phyloP scores from a whole-genome alignment of 2,888 invertebrate species.

The Drosophila pseudotakahashii region DNA sequence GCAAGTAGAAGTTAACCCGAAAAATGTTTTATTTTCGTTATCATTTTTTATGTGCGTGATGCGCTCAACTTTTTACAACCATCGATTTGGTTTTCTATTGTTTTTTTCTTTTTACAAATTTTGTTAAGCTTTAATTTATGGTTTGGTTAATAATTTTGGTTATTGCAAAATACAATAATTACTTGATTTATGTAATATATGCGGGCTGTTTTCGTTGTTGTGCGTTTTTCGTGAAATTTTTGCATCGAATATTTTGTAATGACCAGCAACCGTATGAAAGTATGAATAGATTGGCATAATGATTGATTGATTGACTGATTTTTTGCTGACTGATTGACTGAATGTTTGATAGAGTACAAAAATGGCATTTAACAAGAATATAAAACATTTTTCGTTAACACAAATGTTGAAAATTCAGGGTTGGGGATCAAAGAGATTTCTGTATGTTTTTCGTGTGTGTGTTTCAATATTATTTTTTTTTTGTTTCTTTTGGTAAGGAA shows the following conservation, averaged over 20 bases:
- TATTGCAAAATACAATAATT: constrained; percentile 83
- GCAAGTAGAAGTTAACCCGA: constrained; percentile 77
- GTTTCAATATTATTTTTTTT: background rate
- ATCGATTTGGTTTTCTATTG: too few relatives aligned
- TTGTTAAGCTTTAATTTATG: constrained; percentile 58
- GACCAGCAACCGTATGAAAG: constrained; percentile 47
- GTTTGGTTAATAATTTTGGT: constrained; percentile 80
- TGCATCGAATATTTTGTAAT: constrained; percentile 57
- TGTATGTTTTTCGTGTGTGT: constrained; percentile 18
- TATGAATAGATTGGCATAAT: constrained; percentile 53
- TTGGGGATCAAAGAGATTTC: constrained; percentile 15
- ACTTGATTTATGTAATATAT: constrained; percentile 46
- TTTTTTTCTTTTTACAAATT: constrained; percentile 9
- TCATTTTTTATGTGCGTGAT: constrained; percentile 35
- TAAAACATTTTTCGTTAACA: constrained; percentile 84
- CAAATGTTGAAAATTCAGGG: constrained; percentile 63
- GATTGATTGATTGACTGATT: constrained; percentile 59
- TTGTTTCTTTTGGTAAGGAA: constrained; percentile 3
- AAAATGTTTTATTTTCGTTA: constrained; percentile 84
- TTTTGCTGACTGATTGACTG: constrained; percentile 48
- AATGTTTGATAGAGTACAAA: constrained; percentile 50
- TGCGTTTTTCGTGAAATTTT: constrained; percentile 65
- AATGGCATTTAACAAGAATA: constrained; percentile 79
- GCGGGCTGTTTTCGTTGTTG: constrained; percentile 48
- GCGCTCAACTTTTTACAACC: constrained; percentile 28